Base-by-base conservation (phyloP, 2,797 vertebrate species). In the Takifugu ocellatus region DNA sequence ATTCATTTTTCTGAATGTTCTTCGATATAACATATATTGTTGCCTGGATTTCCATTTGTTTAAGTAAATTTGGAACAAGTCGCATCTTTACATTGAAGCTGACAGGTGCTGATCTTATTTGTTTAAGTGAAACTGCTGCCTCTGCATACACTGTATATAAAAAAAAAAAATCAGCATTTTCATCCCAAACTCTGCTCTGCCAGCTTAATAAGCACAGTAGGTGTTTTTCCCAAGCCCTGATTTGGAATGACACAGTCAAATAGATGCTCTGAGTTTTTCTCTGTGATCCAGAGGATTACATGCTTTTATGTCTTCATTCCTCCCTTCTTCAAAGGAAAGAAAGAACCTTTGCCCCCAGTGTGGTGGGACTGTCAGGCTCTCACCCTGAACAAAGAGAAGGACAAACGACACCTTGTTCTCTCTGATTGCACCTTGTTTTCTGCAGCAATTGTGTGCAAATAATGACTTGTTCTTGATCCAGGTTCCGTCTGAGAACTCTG, bases 401-500 rank as follows among this genome's bases (percentile, higher is more conserved):
- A 27, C 61, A 42, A 27, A 59, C 21, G 27, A 5, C 48, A 26
- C 43, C 51, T 43, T 9, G 59, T 69, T 42, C 29, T 69, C 43
- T 1, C 53, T 56, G 58, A 66, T 55, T 45, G 49, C 44, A 44
- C 29, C 52, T 63, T 68, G 44, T 51, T 58, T 65, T 54, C 24
- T 47, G 3, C 0, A 49, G 50, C 64, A 59, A 75, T 46, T 63
- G 21, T 59, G 66, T 65, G 70, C 51, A 56, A 61, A 72, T 63
- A 44, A 52, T 59, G 50, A n/a, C 15, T 36, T 25, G 54, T 31
- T 43, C 48, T 58, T 33, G 43, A 56, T 72, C 29, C 6, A 33
- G 56, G 59, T 71, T 66, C 64, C 71, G 59, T 57, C 44, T 3
- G 17, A 66, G 59, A 71, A 64, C 75, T 48, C 61, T 59, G 61